phyloP scores from a whole-genome alignment of 2,888 invertebrate genomes.

The Physocephala rufipes region DNA sequence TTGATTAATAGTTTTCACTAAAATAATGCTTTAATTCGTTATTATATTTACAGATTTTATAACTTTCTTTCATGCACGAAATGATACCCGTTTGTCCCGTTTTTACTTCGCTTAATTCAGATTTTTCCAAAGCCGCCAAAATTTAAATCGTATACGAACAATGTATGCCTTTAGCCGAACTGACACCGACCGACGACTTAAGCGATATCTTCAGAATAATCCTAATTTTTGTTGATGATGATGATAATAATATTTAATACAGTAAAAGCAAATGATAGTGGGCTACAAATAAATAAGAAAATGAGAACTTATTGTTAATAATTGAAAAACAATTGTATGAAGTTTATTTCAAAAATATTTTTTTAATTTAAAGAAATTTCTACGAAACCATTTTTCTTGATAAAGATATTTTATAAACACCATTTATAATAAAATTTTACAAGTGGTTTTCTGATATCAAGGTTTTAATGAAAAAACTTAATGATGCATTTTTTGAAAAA shows the following conservation, averaged over 20 bases:
- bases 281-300: too few relatives aligned
- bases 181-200: slow-evolving; percentile 41
- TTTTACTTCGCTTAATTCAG: slow-evolving; percentile 80
- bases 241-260: not conserved
- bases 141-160: slow-evolving; percentile 49
- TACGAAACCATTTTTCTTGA: too few relatives aligned
- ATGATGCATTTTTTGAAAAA: too few relatives aligned
- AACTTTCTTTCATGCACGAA: slow-evolving; percentile 89
- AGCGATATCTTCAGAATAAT: slow-evolving; percentile 22
- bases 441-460: too few relatives aligned
- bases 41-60: slow-evolving; percentile 79
- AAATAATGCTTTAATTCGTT: not conserved
- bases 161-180: not conserved
- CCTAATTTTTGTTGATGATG: not conserved
- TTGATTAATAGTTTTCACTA: not conserved
- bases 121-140: slow-evolving; percentile 56
- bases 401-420: too few relatives aligned
- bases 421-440: too few relatives aligned
- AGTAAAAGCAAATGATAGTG: too few relatives aligned
- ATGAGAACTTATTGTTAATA: not conserved
- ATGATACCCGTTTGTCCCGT: slow-evolving; percentile 89
- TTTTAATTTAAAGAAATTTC: too few relatives aligned
- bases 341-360: too few relatives aligned
- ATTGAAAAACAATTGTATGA: too few relatives aligned
- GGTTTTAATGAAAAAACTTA: too few relatives aligned